Percentiles rank a stretch among this genome's conserved stretches.
Conservation (phyloP, 2,113 vertebrate genomes). For the Pangasianodon gigas region DNA sequence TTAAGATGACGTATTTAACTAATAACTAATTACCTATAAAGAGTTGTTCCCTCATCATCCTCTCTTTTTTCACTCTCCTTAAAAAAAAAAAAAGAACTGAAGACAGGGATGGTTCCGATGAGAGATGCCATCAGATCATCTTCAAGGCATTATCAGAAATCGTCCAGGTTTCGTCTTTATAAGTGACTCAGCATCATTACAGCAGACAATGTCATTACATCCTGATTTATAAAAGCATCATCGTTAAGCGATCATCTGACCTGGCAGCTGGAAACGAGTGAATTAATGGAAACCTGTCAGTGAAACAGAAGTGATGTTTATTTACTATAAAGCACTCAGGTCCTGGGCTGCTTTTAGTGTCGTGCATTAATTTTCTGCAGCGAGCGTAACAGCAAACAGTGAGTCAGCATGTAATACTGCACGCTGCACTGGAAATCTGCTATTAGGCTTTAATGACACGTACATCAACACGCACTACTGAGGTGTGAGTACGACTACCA, state of each 20-base stretch:
- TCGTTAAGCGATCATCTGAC: background rate
- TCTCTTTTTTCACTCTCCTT: background rate
- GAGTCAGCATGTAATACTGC: background rate
- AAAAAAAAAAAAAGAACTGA: background rate
- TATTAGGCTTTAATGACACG: background rate
- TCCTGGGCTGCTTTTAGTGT: background rate
- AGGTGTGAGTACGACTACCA: background rate
- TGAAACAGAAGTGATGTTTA: background rate
- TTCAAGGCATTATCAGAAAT: background rate
- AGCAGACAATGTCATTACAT: background rate
- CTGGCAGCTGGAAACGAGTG: background rate
- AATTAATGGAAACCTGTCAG: background rate
- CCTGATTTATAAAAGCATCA: background rate
- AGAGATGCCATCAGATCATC: no score
- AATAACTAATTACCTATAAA: no score
- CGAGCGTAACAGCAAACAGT: slow-evolving; percentile 15
- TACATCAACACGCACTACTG: background rate
- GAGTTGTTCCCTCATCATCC: no score
- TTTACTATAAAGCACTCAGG: background rate
- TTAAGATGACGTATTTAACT: no score
- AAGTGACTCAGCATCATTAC: no score
- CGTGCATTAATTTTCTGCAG: background rate
- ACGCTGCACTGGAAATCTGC: background rate
- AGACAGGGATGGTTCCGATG: no score
- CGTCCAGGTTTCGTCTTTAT: background rate